Base-by-base conservation (phyloP, 2,797 vertebrate species). In the Labroides dimidiatus region DNA sequence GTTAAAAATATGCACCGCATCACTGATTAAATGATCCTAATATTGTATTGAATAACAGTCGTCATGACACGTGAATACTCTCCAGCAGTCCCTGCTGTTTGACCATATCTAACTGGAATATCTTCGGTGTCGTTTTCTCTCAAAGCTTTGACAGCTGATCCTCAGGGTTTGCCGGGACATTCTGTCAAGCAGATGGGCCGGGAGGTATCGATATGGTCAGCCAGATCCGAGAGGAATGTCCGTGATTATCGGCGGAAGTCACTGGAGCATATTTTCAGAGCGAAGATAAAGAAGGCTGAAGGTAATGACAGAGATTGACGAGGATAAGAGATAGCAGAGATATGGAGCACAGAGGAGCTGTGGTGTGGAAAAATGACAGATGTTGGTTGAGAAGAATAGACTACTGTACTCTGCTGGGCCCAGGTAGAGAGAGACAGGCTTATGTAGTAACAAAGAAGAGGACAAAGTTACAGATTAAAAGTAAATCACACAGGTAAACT, bases 211-310 rank as follows among this genome's bases (percentile, higher is more conserved):
- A 92, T 93, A 87, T 90, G 90, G 77, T 89, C 91, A 82, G 78
- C 74, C 84, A 88, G 89, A 92, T 92, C 87, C 87, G 84, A 84
- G 87, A 86, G 87, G 92, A 93, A 91, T 89, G 91, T 87, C 86
- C 85, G 92, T 85, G 90, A 93, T 93, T 91, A 93, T 89, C 90
- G 93, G 89, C 92, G 93, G 92, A 90, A 94, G 93, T 94, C 93
- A 91, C 86, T 63, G 75, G 81, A 93, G 93, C 93, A 86, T 84
- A 89, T 92, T 92, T 86, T 78, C 39, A 89, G 88, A 83, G 77
- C 42, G 45, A 30, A 88, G 80, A 93, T 93, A 93, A 85, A 91
- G 88, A 84, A 73, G 90, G 76, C 81, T 91, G 90, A 80, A 92
- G 92, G 91, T 92, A 93, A 93, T 92, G 90, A 91, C 91, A 92